Base-by-base conservation (phyloP, 1,140 invertebrate genomes). In the Euwallacea similis region DNA sequence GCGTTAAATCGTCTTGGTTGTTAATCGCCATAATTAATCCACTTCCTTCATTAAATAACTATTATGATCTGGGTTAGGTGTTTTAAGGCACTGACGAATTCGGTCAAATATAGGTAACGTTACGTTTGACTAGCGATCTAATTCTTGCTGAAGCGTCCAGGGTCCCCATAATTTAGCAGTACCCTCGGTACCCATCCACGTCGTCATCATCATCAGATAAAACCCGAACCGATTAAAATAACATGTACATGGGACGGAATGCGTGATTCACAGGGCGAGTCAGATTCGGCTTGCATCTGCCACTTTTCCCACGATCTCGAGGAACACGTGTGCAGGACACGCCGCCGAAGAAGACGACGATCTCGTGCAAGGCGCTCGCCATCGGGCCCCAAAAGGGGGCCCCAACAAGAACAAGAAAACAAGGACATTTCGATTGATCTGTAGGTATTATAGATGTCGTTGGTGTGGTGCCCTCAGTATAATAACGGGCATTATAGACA, bases 271-370 rank as follows among this genome's bases (percentile, higher is more conserved):
- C 44, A 59, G 43, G 42, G 66, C 66, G 8, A 16, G 10, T 55
- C 41, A n/a, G 43, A 47, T 43, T 62, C 58, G 67, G 59, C 13
- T 62, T 15, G 59, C 67, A 69, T 69, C 67, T 69, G 67, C 67
- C 59, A 16, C 67, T 69, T 69, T 69, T 69, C 67, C 67, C 67
- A 69, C 67, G 67, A 62, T 69, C 58, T 54, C 58, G 47, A 53
- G 33, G 59, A 61, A 69, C 67, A 69, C 67, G 67, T 69, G 67
- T 69, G 58, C 60, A 58, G 43, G 56, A 58, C 44, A 55, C 41
- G 50, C 44, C n/a, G 66, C 56, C 47, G 13, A 33, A 33, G 21
- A 60, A 68, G 66, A 68, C 44, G 21, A 68, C 44, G 11, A 46
- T 60, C 66, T 68, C 66, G 66, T 68, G 66, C 66, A 68, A 68